Percentiles rank a stretch among this genome's conserved stretches.
Evolutionary conservation across 2,888 invertebrate species (phyloP).

Genomic region (Ornithoptera alexandrae): DNA sequence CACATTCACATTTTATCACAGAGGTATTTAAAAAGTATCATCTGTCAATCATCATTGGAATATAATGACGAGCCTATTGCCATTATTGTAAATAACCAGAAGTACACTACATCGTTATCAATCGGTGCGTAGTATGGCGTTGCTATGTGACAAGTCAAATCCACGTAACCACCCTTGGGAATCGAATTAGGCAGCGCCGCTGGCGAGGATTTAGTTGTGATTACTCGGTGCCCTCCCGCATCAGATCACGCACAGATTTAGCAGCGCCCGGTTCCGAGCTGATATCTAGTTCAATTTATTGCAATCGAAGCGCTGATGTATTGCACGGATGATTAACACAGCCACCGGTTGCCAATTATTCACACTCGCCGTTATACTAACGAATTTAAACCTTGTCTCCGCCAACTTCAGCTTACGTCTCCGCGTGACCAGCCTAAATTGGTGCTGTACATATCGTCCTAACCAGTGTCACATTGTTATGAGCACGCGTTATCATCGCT

Average conservation of each 20-base stretch:
- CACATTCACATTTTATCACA: no score
- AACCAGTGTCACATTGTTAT: background rate
- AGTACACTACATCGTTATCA: no score
- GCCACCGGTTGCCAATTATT: conserved; percentile 22
- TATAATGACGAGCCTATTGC: no score
- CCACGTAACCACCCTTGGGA: no score
- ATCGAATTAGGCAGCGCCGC: background rate
- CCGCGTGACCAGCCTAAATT: background rate
- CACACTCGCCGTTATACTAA: background rate
- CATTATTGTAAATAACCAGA: no score
- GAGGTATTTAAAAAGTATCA: no score
- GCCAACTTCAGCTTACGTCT: background rate
- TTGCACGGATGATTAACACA: conserved; percentile 5
- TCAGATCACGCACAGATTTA: conserved; percentile 56
- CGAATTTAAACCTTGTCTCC: no score
- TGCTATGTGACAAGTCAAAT: no score
- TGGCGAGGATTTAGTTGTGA: conserved; percentile 21
- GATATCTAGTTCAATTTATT: background rate
- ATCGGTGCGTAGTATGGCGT: no score
- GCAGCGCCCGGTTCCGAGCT: conserved; percentile 11
- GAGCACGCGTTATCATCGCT: background rate
- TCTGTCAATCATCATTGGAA: no score
- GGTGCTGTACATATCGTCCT: background rate
- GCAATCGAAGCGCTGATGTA: conserved; percentile 4
- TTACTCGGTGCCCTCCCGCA: conserved; percentile 46